Evolutionary conservation across 2,888 invertebrate genomes (phyloP).

Genomic region (Thyatira batis): DNA sequence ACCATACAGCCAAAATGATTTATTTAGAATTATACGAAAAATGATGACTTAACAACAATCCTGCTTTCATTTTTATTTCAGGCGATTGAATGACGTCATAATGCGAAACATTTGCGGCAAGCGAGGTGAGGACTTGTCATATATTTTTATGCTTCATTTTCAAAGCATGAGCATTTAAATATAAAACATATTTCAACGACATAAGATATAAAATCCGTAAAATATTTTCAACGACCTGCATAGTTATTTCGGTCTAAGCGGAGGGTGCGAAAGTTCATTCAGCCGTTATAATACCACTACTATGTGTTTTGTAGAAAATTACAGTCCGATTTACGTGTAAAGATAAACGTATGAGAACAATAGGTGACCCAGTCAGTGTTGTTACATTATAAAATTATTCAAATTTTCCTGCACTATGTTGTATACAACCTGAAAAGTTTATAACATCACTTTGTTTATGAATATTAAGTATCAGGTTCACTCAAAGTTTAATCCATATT

Average conservation of each 20-base stretch:
- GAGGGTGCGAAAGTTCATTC: slow-evolving; percentile 55
- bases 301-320: slow-evolving; percentile 6
- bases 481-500: no score
- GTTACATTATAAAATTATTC: no score
- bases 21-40: not conserved
- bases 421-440: no score
- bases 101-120: slow-evolving; percentile 27
- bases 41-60: not conserved
- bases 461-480: no score
- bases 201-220: slow-evolving; percentile 21
- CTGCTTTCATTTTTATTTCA: not conserved
- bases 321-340: not conserved
- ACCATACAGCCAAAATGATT: not conserved
- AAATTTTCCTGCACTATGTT: no score
- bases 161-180: slow-evolving; percentile 4
- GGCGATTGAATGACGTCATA: slow-evolving; percentile 10
- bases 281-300: slow-evolving; percentile 50
- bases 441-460: no score
- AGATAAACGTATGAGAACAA: no score
- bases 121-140: not conserved
- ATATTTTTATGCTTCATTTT: not conserved
- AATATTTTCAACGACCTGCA: slow-evolving; percentile 22
- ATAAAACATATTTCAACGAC: slow-evolving; percentile 13
- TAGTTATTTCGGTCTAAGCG: slow-evolving; percentile 48
- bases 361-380: no score